Base-by-base conservation (phyloP, 2,113 vertebrate species). In the Bostrychus sinensis region DNA sequence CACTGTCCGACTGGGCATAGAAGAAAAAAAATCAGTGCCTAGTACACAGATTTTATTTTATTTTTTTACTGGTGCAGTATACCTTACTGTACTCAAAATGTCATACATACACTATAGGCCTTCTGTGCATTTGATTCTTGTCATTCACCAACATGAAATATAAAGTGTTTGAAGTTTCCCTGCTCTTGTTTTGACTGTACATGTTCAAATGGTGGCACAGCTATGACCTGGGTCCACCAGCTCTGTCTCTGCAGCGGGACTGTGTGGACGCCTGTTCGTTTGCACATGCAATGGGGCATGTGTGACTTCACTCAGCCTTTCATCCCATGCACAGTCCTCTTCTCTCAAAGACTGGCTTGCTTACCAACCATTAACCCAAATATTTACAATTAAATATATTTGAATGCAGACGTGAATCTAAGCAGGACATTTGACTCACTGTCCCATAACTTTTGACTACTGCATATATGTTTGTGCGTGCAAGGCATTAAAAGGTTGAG, bases 361-460 rank as follows among this genome's bases (percentile, higher is more conserved):
- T n/a, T 72, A 80, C 66, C 79, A 68, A 80, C 66, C 81, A 70
- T 90, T 73, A 69, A 80, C 51, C 70, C 67, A 88, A 89, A 90
- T 88, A 89, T 90, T 90, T 83, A 85, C 84, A 9, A 70, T 82
- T 72, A 75, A 75, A 79, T 75, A 60, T 48, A 50, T 74, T 72
- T 84, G 67, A 79, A 80, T 85, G 56, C 77, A 42, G 54, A 80
- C 72, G 63, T 62, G 61, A 75, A 79, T 73, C 72, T 70, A 73
- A 79, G 80, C 25, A 10, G 72, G 67, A 66, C 54, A 65, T 78
- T 73, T 67, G 77, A 58, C 72, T 48, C 42, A 67, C 69, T 76
- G 74, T 77, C 77, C 60, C 32, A 32, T 66, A 61, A 37, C 57
- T 68, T 78, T 78, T 79, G 79, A 77, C 76, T 66, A 56, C 73